Base-by-base conservation (phyloP, 2,888 invertebrate species). In the Matsumyia berberina region DNA sequence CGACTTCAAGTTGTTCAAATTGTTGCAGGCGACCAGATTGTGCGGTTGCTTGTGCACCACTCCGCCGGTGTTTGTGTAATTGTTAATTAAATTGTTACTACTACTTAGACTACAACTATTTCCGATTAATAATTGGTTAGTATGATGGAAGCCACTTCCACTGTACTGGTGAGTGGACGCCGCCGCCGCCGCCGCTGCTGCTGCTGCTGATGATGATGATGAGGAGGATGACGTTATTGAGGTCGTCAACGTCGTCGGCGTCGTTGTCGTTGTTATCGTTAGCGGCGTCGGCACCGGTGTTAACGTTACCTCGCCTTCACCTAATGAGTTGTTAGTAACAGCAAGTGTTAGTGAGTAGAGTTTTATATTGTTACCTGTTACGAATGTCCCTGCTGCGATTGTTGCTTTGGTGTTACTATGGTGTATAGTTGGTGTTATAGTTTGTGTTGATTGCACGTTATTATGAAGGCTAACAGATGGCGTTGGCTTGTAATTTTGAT, bases 391-490 rank as follows among this genome's bases (percentile, higher is more conserved):
- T 74, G 87, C 37, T 69, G 81, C 62, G 58, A 86, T 86, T 64
- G 87, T 87, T 57, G 24, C 35, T 53, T 70, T 81, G 19, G 58
- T 67, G 70, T 66, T 74, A 57, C 79, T 80, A 87, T 64, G 90
- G 87, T 55, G 89, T 88, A 86, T 77, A 51, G 73, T 81, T 86
- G 86, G 66, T 57, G 77, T 74, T 69, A 72, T 86, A 46, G 89
- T 91, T 88, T 90, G 77, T 87, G 89, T 89, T 46, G 91, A 89
- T 94, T 92, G 97, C 96, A 88, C 96, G 94, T 93, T 96, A 95
- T 91, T 96, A 95, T 92, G 98, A 97, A 94, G 92, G 98, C 97
- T 92, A 98, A 98, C 92, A 97, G 96, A 35, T 53, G 86, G 98
- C 97, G 90, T 97, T 95, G 90, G 98, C 95, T 93, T 97, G 96